Conservation (phyloP, 2,888 invertebrate species). For the Amaurobius ferox region DNA sequence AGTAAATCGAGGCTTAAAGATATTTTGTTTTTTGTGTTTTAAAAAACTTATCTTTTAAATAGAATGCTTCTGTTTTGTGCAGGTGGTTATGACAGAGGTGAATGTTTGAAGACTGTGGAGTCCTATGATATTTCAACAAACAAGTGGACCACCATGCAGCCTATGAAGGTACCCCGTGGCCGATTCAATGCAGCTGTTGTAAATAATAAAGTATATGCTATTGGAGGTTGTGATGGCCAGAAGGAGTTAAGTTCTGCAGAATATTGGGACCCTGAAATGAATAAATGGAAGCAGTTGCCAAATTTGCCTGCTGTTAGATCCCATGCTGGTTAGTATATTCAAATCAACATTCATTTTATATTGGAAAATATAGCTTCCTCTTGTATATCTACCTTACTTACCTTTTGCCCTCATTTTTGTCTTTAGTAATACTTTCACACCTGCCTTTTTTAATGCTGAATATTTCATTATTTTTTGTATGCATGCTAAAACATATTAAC, state of each 20-base stretch:
- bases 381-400: too few relatives aligned
- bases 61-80: too few relatives aligned
- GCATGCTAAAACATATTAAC: too few relatives aligned
- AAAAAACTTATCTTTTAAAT: too few relatives aligned
- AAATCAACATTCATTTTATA: too few relatives aligned
- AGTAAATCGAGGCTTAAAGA: too few relatives aligned
- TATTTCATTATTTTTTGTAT: too few relatives aligned
- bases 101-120: constrained; percentile 87
- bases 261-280: constrained; percentile 80
- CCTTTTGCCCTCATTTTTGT: too few relatives aligned
- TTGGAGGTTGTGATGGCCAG: constrained; percentile 90
- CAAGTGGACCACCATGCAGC: constrained; percentile 83
- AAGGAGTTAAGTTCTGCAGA: constrained; percentile 87
- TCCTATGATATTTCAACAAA: constrained; percentile 85
- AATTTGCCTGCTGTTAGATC: constrained; percentile 83
- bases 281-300: constrained; percentile 80
- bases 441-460: too few relatives aligned
- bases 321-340: constrained; percentile 81
- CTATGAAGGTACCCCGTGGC: constrained; percentile 87
- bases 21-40: too few relatives aligned
- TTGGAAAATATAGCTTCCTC: too few relatives aligned
- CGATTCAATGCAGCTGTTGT: constrained; percentile 87
- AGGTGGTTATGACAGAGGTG: constrained; percentile 90
- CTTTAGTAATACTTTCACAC: too few relatives aligned
- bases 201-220: constrained; percentile 84